Evolutionary conservation across 1,140 invertebrate genomes (phyloP), one percentile per base, ranked within the genome.

Genomic region (Drosophila cardini): DNA sequence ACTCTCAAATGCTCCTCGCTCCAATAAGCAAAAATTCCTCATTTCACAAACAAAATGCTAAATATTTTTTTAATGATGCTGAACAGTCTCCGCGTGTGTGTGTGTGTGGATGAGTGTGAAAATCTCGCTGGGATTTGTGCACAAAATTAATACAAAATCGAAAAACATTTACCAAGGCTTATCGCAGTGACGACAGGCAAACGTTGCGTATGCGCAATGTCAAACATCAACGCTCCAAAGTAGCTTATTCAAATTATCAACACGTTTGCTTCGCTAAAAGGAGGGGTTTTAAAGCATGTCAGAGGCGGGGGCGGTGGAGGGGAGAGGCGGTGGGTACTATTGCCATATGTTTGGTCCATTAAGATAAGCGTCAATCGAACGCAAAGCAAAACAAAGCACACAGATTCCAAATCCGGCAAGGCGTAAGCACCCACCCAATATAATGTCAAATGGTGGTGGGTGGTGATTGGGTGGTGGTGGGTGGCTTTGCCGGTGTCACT

Each of bases 201-300:
- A 80, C 80, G 83, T 64, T 83, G 83, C 83, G 83, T 87, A 87
- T 87, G 84, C 84, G 84, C 80, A 84, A 87, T 86, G 79, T 72
- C 63, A 73, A 53, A 71, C 56, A 65, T 7, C 56, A 55, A 21
- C 26, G 78, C 50, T 76, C 68, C 78, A 89, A 55, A 89, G 84
- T 89, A 90, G 84, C 84, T 89, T 89, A 89, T 89, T 89, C 90
- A 90, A 89, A 89, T 89, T 89, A 89, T 89, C 84, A 89, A 89
- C 84, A 89, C 84, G 84, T 89, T 85, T 69, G 56, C 40, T 21
- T 18, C 60, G n/a, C n/a, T n/a, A n/a, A n/a, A n/a, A n/a, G n/a
- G 21, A 26, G 21, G 21, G 50, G 50, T 40, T 32, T 30, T 16
- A 34, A 32, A 4, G 45, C 2, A 1, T 10, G 21, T 6, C 11